Base-by-base conservation (phyloP, 2,888 invertebrate genomes). In the Lottia gigantea region DNA sequence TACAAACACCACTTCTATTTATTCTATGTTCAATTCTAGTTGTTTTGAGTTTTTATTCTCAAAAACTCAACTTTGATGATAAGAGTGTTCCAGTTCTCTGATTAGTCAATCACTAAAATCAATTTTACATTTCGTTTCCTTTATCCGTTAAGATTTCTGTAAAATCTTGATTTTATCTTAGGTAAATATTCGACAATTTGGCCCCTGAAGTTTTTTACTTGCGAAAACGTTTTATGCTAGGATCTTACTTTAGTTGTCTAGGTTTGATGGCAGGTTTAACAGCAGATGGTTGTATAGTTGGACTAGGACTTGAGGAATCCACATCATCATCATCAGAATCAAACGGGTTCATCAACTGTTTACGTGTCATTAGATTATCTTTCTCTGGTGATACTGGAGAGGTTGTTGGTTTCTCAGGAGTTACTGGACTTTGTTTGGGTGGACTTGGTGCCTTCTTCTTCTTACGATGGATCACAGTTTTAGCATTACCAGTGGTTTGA, bases 261-360 rank as follows among this genome's bases (percentile, higher is more conserved):
- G 55, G 55, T 14, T 55, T 55, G 11, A 55, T 23, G 19, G 19
- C 19, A 23, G 55, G 55, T 55, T 55, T 55, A 14, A 55, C 19
- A 11, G 64, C 8, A 45, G 63, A 67, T 25, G 68, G 65, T 40
- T 25, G 49, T 40, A 66, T 45, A 15, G 55, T 66, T 25, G 63
- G 45, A 49, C 40, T 40, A n/a, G 64, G 23, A 62, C 47, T 70
- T 15, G 16, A 31, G 11, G 46, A 45, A 11, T 62, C 70, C 16
- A 94, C 94, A 64, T 90, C 90, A 71, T 94, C 94, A 25, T 95
- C 95, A 83, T 95, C 95, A 45, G 95, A 95, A 66, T 95, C 95
- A 89, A 96, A 95, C 0, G 96, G 96, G 90, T 96, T 95, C 8
- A 93, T 93, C 76, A 95, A 90, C 88, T 95, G 95, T 69, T 95